Base-by-base conservation (phyloP, 2,113 vertebrate species). In the Odontophorus gujanensis region DNA sequence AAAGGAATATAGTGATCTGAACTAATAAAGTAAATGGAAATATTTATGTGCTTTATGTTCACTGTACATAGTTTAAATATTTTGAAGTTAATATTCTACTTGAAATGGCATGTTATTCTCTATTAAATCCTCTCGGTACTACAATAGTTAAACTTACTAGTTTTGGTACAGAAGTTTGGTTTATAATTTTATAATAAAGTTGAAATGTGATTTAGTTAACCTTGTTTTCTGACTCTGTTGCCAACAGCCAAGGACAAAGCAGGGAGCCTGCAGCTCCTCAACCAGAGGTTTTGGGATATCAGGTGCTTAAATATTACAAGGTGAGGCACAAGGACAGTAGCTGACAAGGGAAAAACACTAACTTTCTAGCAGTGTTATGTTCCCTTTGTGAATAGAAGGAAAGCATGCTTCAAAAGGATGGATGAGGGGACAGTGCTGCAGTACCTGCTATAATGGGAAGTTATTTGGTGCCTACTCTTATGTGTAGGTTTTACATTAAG, bases 121-220 rank as follows among this genome's bases (percentile, higher is more conserved):
- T 79, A 74, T 95, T 89, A 97, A 96, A 96, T 80, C 92, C 58
- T 96, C 84, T 93, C 72, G 96, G 96, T 97, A 92, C 92, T 58
- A 58, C 8, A 30, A 66, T 24, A 53, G 86, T 95, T 94, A 74
- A 92, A 95, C 95, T 65, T 85, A 86, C 80, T 96, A 83, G 95
- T 96, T 97, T 97, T 97, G 96, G 97, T 97, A 97, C 96, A 95
- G 93, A 98, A 95, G 92, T 90, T 61, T 96, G 96, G 97, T 97
- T 98, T 98, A 92, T 98, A 98, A 97, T 98, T 98, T 98, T 98
- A n/a, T 98, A 98, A 98, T 98, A 98, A 98, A 98, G 97, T 80
- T 95, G 81, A 93, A 96, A 85, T 59, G 81, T 90, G 88, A 95
- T 94, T 79, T 84, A 91, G 93, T 96, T 85, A 61, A 63, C 59